Percentiles rank a stretch among this genome's conserved stretches.
These are phyloP conservation scores for Lagopus muta DNA, from an alignment of 2,113 vertebrate species.

Conservation along the genomic window DNA sequence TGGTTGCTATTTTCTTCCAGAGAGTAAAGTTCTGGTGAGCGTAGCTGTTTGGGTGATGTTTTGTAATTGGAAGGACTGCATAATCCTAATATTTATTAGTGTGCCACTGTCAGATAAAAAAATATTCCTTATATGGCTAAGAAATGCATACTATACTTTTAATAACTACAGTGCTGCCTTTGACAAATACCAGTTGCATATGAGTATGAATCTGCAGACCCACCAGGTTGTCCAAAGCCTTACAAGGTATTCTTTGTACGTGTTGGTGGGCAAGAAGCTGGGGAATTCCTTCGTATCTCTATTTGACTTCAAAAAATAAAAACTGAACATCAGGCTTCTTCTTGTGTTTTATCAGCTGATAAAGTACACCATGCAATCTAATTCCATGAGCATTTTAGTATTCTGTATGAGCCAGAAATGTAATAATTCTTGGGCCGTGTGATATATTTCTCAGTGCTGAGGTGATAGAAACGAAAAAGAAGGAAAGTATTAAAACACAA, in stretches of 20 bases:
- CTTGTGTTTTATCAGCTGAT: neutral
- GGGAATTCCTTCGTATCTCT: neutral
- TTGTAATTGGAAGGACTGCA: neutral
- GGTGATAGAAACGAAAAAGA: neutral
- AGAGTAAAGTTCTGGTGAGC: neutral
- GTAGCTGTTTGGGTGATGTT: neutral
- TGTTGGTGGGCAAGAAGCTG: neutral
- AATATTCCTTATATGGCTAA: neutral
- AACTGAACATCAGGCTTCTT: neutral
- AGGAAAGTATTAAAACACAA: neutral
- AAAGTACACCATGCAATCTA: neutral
- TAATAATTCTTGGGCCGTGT: neutral
- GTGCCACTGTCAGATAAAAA: constrained; percentile 7
- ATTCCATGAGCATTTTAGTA: neutral
- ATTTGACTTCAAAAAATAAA: neutral
- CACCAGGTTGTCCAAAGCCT: neutral
- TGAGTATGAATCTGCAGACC: neutral
- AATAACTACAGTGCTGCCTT: neutral
- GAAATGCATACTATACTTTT: neutral
- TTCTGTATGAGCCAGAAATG: neutral
- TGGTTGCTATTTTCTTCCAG: neutral
- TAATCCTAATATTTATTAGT: constrained; percentile 41
- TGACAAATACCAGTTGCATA: neutral
- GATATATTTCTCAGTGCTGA: neutral
- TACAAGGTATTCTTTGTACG: neutral